Evolutionary conservation across 2,797 vertebrate species (phyloP).

Genomic region (Peromyscus melanophrys): DNA sequence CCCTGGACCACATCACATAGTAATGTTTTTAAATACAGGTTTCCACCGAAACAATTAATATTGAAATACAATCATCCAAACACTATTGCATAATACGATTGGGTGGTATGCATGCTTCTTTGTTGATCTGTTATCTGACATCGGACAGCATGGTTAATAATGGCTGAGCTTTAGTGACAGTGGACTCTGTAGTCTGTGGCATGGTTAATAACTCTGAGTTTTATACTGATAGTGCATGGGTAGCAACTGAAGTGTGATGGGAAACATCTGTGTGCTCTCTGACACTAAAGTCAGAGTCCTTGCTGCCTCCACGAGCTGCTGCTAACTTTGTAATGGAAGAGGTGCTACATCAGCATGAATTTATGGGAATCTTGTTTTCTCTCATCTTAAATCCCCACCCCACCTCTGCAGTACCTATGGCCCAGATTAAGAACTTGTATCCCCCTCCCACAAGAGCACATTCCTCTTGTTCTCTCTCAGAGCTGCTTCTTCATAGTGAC

Average conservation of each 20-base stretch:
- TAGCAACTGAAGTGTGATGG: neutral
- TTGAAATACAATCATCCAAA: conserved; percentile 29
- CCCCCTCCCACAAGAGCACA: neutral
- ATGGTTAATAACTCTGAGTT: neutral
- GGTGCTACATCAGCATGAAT: neutral
- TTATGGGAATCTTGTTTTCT: neutral
- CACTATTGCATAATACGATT: neutral
- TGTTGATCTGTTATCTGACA: neutral
- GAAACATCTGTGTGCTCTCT: neutral
- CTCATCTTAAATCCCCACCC: neutral
- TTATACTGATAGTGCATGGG: neutral
- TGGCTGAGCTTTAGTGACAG: neutral
- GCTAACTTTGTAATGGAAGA: neutral
- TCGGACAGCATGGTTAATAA: neutral
- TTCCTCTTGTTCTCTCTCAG: neutral
- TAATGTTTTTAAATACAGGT: neutral
- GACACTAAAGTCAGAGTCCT: neutral
- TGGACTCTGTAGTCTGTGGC: neutral
- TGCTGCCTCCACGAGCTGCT: neutral
- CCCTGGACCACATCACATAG: neutral
- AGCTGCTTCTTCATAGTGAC: neutral
- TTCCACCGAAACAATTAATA: conserved; percentile 24
- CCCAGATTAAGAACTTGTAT: neutral
- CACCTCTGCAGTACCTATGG: too few relatives aligned
- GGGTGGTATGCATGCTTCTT: neutral